Evolutionary conservation across 2,888 invertebrate genomes (phyloP).

Genomic region (Drosophila atroscutellata): DNA sequence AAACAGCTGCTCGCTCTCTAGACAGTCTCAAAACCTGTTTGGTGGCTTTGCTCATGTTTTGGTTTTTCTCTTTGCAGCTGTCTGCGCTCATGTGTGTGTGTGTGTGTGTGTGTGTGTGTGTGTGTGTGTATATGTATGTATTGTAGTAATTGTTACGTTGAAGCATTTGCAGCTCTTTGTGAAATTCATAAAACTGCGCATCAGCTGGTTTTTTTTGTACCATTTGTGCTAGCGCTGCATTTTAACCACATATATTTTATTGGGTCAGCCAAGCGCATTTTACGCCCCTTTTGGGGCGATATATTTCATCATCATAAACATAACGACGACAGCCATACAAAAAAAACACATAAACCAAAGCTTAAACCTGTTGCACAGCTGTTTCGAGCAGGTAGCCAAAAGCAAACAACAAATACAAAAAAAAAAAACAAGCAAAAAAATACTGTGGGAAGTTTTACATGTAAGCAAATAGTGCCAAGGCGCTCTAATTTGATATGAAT

Average conservation of each 20-base stretch:
- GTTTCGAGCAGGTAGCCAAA: slow-evolving; percentile 29
- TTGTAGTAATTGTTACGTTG: slow-evolving; percentile 42
- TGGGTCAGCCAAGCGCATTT: slow-evolving; percentile 59
- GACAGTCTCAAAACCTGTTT: slow-evolving; percentile 60
- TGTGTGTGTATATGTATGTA: background rate
- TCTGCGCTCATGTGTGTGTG: slow-evolving; percentile 35
- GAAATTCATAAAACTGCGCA: slow-evolving; percentile 70
- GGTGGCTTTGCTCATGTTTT: slow-evolving; percentile 66
- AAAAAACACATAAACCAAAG: slow-evolving; percentile 13
- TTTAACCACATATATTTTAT: slow-evolving; percentile 55
- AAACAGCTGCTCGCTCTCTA: slow-evolving; percentile 65
- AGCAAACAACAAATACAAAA: background rate
- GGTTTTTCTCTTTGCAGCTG: slow-evolving; percentile 78
- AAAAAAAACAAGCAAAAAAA: background rate
- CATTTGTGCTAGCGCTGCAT: slow-evolving; percentile 58
- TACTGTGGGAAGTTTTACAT: slow-evolving; percentile 71
- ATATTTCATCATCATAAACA: slow-evolving; percentile 46
- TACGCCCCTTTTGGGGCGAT: slow-evolving; percentile 44
- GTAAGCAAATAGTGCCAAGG: slow-evolving; percentile 56
- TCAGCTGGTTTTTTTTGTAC: slow-evolving; percentile 58
- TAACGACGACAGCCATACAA: slow-evolving; percentile 15
- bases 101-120: slow-evolving; percentile 9
- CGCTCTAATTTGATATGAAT: slow-evolving; percentile 68
- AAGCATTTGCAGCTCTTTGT: slow-evolving; percentile 62
- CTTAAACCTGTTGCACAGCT: slow-evolving; percentile 56